These are phyloP conservation scores for Dione vanillae DNA, from an alignment of 2,888 invertebrate genomes.

Conservation along the genomic window DNA sequence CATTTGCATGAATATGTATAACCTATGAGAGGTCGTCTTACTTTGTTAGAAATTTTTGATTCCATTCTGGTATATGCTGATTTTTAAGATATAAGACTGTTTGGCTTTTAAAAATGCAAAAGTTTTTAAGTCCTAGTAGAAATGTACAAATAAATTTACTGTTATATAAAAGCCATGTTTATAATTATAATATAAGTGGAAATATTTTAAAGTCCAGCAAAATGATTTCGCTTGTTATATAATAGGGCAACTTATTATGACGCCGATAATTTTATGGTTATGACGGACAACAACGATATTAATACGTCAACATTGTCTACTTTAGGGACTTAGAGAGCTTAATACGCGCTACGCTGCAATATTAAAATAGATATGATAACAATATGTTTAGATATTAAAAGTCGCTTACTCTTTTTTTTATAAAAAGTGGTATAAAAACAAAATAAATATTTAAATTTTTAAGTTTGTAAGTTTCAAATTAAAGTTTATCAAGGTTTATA, in stretches of 20 bases:
- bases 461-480: no score
- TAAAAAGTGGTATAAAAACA: not conserved
- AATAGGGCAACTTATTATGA: slow-evolving; percentile 33
- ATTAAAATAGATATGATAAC: no score
- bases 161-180: no score
- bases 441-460: not conserved
- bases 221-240: not conserved
- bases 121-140: no score
- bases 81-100: no score
- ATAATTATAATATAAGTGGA: not conserved
- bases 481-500: no score
- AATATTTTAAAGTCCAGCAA: not conserved
- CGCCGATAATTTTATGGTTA: slow-evolving; percentile 39
- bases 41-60: no score
- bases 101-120: no score
- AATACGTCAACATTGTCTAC: slow-evolving; percentile 30
- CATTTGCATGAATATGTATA: no score
- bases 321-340: slow-evolving; percentile 25
- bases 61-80: no score
- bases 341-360: slow-evolving; percentile 11
- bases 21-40: no score
- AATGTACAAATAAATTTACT: no score
- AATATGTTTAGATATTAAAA: slow-evolving; percentile 8
- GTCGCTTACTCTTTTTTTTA: not conserved
- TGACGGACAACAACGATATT: slow-evolving; percentile 36